These are phyloP conservation scores for Scaptomyza graminum DNA, from an alignment of 1,140 invertebrate genomes.

Conservation along the genomic window DNA sequence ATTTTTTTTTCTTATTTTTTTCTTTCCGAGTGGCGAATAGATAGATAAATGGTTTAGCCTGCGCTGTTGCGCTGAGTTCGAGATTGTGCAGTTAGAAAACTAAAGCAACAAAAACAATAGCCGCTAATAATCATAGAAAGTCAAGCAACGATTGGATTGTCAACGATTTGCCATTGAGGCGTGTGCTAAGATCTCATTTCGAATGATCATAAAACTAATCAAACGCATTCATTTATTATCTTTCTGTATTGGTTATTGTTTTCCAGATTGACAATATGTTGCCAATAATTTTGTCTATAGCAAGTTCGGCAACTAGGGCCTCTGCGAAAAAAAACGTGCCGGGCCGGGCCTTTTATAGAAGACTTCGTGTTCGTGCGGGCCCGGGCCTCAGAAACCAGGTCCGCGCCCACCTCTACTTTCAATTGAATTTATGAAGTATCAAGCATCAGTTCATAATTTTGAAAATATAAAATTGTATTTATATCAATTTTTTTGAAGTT, in stretches of 20 bases:
- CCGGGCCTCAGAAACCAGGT: too few relatives aligned
- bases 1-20: conserved; percentile 24
- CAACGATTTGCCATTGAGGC: conserved; percentile 51
- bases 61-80: conserved; percentile 32
- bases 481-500: too few relatives aligned
- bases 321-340: too few relatives aligned
- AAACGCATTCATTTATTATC: conserved; percentile 23
- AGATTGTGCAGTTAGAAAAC: conserved; percentile 67
- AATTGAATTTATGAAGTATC: too few relatives aligned
- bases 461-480: too few relatives aligned
- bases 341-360: too few relatives aligned
- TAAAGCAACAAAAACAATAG: conserved; percentile 37
- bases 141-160: conserved; percentile 46
- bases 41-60: conserved; percentile 33
- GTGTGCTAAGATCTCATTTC: conserved; percentile 62
- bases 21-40: conserved; percentile 22
- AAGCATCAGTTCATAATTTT: too few relatives aligned
- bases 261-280: not conserved
- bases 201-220: conserved; percentile 17
- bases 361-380: too few relatives aligned
- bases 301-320: too few relatives aligned
- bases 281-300: too few relatives aligned
- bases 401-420: too few relatives aligned
- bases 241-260: not conserved
- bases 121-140: conserved; percentile 48